Percentiles rank a stretch among this genome's conserved stretches.
phyloP scores from a whole-genome alignment of 2,113 vertebrate species.

The Oryzias celebensis region DNA sequence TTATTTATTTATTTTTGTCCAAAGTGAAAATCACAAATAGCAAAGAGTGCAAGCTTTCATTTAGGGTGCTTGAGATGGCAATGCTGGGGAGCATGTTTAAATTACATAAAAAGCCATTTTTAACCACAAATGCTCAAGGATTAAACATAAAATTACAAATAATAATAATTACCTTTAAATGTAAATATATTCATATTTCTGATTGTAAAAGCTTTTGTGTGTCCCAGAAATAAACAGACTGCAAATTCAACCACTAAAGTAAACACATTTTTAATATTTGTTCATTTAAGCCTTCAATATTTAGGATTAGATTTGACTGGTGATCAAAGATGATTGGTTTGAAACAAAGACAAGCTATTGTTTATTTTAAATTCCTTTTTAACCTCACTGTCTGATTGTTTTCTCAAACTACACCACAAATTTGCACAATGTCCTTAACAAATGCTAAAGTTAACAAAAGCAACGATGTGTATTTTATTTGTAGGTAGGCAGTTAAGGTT shows the following conservation, averaged over 20 bases:
- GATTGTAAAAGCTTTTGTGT: too few relatives aligned
- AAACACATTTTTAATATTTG: too few relatives aligned
- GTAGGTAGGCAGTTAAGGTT: neutral
- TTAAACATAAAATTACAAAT: slow-evolving; percentile 5
- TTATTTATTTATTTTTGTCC: neutral
- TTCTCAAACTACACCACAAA: too few relatives aligned
- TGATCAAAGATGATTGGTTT: neutral
- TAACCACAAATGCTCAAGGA: neutral
- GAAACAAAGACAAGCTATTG: neutral
- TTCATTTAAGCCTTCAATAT: neutral
- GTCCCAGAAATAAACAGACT: too few relatives aligned
- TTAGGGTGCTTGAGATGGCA: slow-evolving; percentile 17
- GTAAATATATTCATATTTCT: too few relatives aligned
- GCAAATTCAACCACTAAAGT: too few relatives aligned
- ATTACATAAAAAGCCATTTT: slow-evolving; percentile 4
- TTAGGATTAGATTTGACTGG: neutral
- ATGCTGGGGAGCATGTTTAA: neutral
- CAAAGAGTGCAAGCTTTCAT: slow-evolving; percentile 36
- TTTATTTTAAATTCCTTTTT: neutral
- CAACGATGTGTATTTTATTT: neutral
- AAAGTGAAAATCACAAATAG: neutral
- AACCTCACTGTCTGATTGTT: neutral
- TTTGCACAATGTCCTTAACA: too few relatives aligned
- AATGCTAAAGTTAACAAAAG: too few relatives aligned
- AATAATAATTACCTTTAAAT: too few relatives aligned